Percentiles rank a stretch among this genome's conserved stretches.
These are phyloP conservation scores for Euproctis similis DNA, from an alignment of 2,888 invertebrate genomes.

Conservation along the genomic window DNA sequence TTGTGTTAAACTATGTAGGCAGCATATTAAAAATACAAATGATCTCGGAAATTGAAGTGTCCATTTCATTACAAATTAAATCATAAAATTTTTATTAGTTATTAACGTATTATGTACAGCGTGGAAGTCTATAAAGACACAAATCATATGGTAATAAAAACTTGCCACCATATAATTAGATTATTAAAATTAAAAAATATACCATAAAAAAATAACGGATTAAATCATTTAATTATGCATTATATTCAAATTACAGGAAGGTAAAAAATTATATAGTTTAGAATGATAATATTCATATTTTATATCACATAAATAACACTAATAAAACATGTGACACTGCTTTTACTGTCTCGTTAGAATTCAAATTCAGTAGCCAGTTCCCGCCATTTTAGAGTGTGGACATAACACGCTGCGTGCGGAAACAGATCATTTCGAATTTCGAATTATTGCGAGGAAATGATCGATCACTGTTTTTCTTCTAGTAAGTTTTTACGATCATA, in stretches of 20 bases:
- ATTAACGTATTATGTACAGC: no score
- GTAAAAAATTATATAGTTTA: not conserved
- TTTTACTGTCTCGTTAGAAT: constrained; percentile 16
- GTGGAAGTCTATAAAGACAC: not conserved
- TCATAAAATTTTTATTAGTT: not conserved
- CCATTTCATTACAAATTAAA: not conserved
- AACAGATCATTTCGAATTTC: constrained; percentile 19
- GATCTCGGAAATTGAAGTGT: constrained; percentile 10
- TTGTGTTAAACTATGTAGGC: no score
- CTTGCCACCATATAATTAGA: not conserved
- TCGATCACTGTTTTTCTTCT: constrained; percentile 25
- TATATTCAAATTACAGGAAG: not conserved
- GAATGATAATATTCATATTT: not conserved
- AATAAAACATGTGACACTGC: constrained; percentile 15
- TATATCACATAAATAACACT: constrained; percentile 4
- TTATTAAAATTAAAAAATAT: not conserved
- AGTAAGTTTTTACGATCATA: no score
- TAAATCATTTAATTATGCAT: not conserved
- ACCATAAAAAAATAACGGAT: not conserved
- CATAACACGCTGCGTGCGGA: constrained; percentile 30
- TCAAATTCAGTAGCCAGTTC: constrained; percentile 31
- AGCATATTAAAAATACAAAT: constrained; percentile 7
- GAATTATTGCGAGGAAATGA: constrained; percentile 24
- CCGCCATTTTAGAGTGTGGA: constrained; percentile 31
- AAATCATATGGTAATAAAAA: not conserved